Base-by-base conservation (phyloP, 2,113 vertebrate genomes). In the Zonotrichia leucophrys region DNA sequence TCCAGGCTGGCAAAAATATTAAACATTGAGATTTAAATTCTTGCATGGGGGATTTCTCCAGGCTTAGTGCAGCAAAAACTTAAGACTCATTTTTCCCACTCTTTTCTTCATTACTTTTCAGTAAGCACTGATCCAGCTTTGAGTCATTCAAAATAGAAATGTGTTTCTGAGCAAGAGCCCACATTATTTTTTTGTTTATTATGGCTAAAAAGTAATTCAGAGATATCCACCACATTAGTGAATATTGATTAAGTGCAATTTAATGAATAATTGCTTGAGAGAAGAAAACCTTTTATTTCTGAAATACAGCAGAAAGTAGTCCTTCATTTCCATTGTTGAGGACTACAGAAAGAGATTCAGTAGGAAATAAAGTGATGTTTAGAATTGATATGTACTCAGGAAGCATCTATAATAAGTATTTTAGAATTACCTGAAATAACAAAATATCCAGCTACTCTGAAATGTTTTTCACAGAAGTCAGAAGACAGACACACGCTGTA, bases 201-300 rank as follows among this genome's bases (percentile, higher is more conserved):
- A 47, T 5, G 66, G 84, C 64, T 49, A 16, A 50, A 69, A 78
- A 28, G 18, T 75, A 95, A 89, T 91, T 91, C 60, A 91, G 80
- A 94, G 69, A n/a, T 41, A 68, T 22, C 74, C 63, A 95, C 50
- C 39, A 84, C 59, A 93, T 88, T 69, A 78, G 53, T 15, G 19
- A 95, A 82, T 46, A 64, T 7, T 67, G 53, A 81, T 60, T 50
- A 85, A 84, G 63, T 82, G 30, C 33, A 83, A 91, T 75, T 90
- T 95, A 84, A 92, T 83, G 41, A 94, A 78, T 55, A 94, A 68
- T 60, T 84, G 39, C 39, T 73, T 63, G n/a, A 6, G 17, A 78
- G 80, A 95, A 69, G 15, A 94, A 87, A 83, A 88, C 3, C 55
- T 83, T 79, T 15, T 27, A 55, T 92, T 96, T 94, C 70, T 78